Evolutionary conservation across 2,113 vertebrate genomes (phyloP).

Genomic region (Connochaetes taurinus): DNA sequence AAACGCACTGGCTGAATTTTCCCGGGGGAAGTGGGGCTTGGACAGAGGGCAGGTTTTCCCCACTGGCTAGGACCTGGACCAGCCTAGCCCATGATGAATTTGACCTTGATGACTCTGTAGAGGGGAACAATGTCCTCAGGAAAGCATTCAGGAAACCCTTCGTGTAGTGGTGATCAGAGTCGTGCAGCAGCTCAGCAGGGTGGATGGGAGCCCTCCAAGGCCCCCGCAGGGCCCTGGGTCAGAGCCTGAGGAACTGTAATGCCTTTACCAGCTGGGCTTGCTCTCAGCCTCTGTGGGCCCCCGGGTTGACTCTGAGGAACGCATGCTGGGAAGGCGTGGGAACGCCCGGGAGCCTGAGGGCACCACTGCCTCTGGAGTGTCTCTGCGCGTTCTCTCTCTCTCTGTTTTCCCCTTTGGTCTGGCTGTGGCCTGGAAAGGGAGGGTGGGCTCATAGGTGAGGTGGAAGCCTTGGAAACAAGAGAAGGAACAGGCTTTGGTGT

Average conservation of each 20-base stretch:
- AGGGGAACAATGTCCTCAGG: slow-evolving; percentile 75
- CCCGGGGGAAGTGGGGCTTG: slow-evolving; percentile 24
- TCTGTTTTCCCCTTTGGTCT: background rate
- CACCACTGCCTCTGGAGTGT: background rate
- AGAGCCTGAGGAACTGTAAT: slow-evolving; percentile 1
- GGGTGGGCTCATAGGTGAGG: background rate
- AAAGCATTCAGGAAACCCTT: slow-evolving; percentile 78
- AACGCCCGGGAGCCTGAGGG: background rate
- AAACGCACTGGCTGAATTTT: background rate
- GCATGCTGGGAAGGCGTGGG: background rate
- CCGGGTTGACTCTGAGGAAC: background rate
- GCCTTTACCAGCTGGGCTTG: background rate
- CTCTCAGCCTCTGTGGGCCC: background rate
- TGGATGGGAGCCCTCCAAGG: slow-evolving; percentile 51
- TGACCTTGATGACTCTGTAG: slow-evolving; percentile 73
- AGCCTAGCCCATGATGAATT: slow-evolving; percentile 66
- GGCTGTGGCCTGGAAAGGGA: background rate
- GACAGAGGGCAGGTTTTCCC: slow-evolving; percentile 42
- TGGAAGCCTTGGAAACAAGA: background rate
- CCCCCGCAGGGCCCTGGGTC: slow-evolving; percentile 22
- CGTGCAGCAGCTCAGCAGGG: background rate
- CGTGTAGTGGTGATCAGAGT: slow-evolving; percentile 61
- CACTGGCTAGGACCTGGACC: slow-evolving; percentile 32
- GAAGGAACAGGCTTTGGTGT: background rate
- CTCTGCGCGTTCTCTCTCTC: fast-evolving